Evolutionary conservation across 92 coral and sea anemone species (phyloP).

Genomic region (Montipora capitata): DNA sequence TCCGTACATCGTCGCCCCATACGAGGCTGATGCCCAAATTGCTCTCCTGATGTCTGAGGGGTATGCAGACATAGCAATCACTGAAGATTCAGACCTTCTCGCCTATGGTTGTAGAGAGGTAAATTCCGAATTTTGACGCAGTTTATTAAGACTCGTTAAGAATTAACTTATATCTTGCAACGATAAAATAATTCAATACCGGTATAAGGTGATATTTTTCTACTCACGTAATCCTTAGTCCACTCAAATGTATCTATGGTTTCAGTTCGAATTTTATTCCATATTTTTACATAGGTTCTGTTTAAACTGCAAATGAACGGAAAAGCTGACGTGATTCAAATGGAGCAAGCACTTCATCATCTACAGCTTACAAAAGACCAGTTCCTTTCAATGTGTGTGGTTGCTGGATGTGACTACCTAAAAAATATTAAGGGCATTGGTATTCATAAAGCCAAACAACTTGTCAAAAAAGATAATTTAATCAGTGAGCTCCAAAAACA

Average conservation of each 20-base stretch:
- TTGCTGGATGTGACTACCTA: not conserved
- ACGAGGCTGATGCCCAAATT: constrained; percentile 19
- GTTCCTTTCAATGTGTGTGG: constrained; percentile 19
- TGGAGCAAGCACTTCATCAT: constrained; percentile 3
- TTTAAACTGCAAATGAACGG: constrained; percentile 15
- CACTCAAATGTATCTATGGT: not conserved
- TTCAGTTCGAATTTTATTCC: not conserved
- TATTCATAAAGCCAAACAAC: constrained; percentile 14
- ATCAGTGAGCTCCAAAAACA: not conserved
- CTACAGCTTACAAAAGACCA: constrained; percentile 12
- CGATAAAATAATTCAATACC: not conserved
- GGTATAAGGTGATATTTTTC: not conserved
- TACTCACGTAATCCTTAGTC: not conserved
- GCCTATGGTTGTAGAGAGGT: constrained; percentile 11
- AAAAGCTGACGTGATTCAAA: constrained; percentile 5
- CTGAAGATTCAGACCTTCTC: constrained; percentile 18
- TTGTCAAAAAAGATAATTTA: constrained; percentile 8
- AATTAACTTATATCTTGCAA: not conserved
- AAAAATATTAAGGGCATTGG: constrained; percentile 9
- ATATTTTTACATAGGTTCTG: constrained; percentile 16
- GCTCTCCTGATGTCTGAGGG: constrained; percentile 8
- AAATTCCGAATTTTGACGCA: not conserved
- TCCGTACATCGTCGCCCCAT: constrained; percentile 17
- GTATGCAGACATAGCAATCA: not conserved
- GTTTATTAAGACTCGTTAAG: not conserved